Evolutionary conservation across 2,888 invertebrate genomes (phyloP), one percentile per base, ranked within the genome.

Genomic region (Orchesellides sinensis): DNA sequence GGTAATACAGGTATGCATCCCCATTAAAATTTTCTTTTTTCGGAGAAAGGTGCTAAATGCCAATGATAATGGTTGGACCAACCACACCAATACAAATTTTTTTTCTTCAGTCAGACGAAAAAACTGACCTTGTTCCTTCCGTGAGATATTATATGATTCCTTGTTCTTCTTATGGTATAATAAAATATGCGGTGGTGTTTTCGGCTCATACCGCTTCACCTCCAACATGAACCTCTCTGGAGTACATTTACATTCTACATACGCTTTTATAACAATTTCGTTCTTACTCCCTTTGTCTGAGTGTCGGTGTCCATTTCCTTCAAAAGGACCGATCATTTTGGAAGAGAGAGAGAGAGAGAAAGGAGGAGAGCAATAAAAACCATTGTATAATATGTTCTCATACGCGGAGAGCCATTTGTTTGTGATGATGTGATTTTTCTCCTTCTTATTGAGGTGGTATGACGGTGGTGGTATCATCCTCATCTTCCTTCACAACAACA

Each of bases 321-420:
- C 8, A 49, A 54, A 54, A 54, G 17, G 54, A 54, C 54, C 54
- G 54, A 54, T 35, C 35, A 35, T 35, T 35, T 35, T 35, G 8
- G 8, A 35, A 56, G 27, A 8, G 40, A n/a, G n/a, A n/a, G n/a
- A n/a, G n/a, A n/a, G n/a, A 12, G 23, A 54, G 23, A 54, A 32
- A 63, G 63, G 35, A 19, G 32, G 63, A 63, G 49, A 61, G 77
- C 32, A 77, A 77, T 77, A 77, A 77, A 77, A 77, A 68, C 68
- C 59, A 63, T 77, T 77, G 59, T 77, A n/a, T n/a, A 68, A 45
- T 68, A 23, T 56, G 66, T 68, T 77, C 68, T 77, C 59, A 56
- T 23, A 68, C 10, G 32, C 17, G 2, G 52, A 52, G n/a, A n/a
- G n/a, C n/a, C n/a, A n/a, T n/a, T n/a, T n/a, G 63, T 61, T 32